Conservation (phyloP, 2,888 invertebrate species). For the Caprella mutica region DNA sequence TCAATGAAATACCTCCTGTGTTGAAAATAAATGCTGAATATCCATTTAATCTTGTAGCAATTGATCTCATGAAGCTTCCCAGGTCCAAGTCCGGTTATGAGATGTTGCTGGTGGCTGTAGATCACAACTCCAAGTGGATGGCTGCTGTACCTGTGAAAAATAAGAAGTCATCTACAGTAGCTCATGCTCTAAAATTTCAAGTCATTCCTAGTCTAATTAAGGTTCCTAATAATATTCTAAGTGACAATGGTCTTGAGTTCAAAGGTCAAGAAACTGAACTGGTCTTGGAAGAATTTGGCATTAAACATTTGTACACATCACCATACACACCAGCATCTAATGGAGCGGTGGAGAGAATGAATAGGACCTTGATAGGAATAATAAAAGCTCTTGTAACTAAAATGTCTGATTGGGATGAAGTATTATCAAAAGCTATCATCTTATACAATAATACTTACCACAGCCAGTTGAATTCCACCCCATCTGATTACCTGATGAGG, state of each 20-base stretch:
- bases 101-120: background rate
- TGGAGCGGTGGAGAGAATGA: slow-evolving; percentile 6
- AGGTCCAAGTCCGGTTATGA: background rate
- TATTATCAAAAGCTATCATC: background rate
- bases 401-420: background rate
- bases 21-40: background rate
- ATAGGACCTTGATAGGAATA: slow-evolving; percentile 1
- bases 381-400: background rate
- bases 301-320: slow-evolving; percentile 2
- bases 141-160: slow-evolving; percentile 1
- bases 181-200: background rate
- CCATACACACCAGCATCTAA: background rate
- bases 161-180: slow-evolving; percentile 1
- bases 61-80: slow-evolving; percentile 3
- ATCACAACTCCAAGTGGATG: slow-evolving; percentile 11
- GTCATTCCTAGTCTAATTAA: background rate
- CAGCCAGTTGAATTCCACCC: background rate
- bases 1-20: background rate
- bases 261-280: background rate
- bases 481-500: background rate
- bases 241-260: slow-evolving; percentile 13
- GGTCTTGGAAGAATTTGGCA: background rate
- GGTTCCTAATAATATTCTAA: background rate
- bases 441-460: slow-evolving; percentile 7
- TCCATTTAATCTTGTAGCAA: slow-evolving; percentile 6